Conservation (phyloP, 1,140 invertebrate species). For the Ephestia elutella region DNA sequence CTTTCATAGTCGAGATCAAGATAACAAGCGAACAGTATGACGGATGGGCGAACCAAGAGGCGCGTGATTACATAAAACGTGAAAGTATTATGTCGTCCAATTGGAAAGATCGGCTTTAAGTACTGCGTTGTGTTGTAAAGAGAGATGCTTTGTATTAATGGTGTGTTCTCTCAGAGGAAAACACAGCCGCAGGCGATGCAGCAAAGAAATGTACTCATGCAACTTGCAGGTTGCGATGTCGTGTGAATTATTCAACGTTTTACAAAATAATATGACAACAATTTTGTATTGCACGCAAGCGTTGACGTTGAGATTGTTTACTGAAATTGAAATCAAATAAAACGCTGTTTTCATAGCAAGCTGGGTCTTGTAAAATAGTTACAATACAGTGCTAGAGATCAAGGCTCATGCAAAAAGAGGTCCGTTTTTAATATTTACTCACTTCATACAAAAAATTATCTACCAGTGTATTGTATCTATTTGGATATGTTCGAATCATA, state of each 20-base stretch:
- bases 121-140: conserved; percentile 15
- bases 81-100: conserved; percentile 48
- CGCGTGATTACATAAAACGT: conserved; percentile 50
- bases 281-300: not conserved
- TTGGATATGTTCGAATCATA: no score
- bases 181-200: conserved; percentile 1
- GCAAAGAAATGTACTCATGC: conserved; percentile 1
- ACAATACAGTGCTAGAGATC: not conserved
- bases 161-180: not conserved
- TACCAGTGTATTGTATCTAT: no score
- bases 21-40: conserved; percentile 41
- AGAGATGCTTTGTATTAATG: conserved; percentile 2
- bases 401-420: no score
- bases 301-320: not conserved
- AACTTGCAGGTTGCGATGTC: not conserved
- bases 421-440: no score
- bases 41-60: conserved; percentile 41
- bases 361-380: not conserved
- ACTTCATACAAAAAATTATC: no score
- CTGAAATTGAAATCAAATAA: not conserved
- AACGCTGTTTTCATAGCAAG: not conserved
- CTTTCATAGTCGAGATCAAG: conserved; percentile 49
- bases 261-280: not conserved
- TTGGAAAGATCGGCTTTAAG: conserved; percentile 34
- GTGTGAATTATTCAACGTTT: conserved; percentile 3